Base-by-base conservation (phyloP, 2,888 invertebrate genomes). In the Caenorhabditis afra region DNA sequence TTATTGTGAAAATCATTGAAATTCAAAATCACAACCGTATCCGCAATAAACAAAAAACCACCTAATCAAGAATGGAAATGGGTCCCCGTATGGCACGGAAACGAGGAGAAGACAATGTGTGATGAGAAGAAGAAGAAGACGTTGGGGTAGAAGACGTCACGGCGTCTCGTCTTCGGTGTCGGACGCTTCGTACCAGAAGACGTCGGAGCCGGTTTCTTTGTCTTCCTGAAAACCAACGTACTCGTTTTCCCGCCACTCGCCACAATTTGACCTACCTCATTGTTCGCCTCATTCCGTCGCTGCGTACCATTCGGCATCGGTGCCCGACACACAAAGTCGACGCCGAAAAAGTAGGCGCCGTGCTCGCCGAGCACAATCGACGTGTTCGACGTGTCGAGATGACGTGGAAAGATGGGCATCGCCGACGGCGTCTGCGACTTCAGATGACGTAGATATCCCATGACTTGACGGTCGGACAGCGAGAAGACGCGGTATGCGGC, bases 21-120 rank as follows among this genome's bases (percentile, higher is more conserved):
- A n/a, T n/a, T n/a, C n/a, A n/a, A n/a, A n/a, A 70, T 71, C 73
- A 73, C 73, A 73, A 73, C 73, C 73, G 73, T 64, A 73, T 41
- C 52, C 41, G 14, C 58, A 22, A 29, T 18, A 50, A 57, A 44
- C 23, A 20, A 18, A 50, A 52, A 35, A 52, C 20, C 16, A 16
- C 4, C 57, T 14, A 44, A 45, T 20, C 7, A 45, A 7, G 41
- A 22, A 23, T 18, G 50, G 22, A 66, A 49, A 22, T 12, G 59
- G 29, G 49, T 29, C 29, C 67, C 67, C 67, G 67, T 67, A 67
- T 67, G 67, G 67, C 67, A 67, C 67, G 67, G 58, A 67, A 66
- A 29, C 16, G 35, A 58, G 29, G 41, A n/a, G 37, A 57, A 45
- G 20, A 20, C 39, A 64, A 49, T 39, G 39, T 39, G 29, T 10